phyloP scores from a whole-genome alignment of 2,888 invertebrate species.

The Trichogramma dendrolimi region DNA sequence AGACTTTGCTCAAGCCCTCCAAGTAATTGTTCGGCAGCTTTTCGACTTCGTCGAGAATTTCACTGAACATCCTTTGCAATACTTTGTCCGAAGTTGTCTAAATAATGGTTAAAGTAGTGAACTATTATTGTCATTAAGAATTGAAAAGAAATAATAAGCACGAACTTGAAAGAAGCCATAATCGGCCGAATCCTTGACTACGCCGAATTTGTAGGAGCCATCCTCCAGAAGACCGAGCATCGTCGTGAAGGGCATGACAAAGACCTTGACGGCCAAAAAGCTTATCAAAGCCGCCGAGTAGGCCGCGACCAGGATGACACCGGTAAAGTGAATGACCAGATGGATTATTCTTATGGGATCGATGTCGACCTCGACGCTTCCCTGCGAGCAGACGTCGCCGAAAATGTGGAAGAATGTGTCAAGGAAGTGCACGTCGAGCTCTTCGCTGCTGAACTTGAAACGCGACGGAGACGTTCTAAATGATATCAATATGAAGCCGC shows the following conservation, averaged over 20 bases:
- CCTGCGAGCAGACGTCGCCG: constrained; percentile 47
- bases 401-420: constrained; percentile 40
- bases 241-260: constrained; percentile 47
- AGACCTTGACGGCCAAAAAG: constrained; percentile 44
- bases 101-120: not conserved
- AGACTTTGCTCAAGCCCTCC: constrained; percentile 43
- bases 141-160: not conserved
- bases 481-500: constrained; percentile 35
- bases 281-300: constrained; percentile 49
- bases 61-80: constrained; percentile 38
- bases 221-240: constrained; percentile 47
- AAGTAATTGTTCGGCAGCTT: constrained; percentile 42
- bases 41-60: constrained; percentile 34
- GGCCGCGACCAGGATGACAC: constrained; percentile 45
- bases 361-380: constrained; percentile 37
- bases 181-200: constrained; percentile 44
- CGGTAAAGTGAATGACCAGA: constrained; percentile 43
- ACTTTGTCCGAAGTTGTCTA: constrained; percentile 43
- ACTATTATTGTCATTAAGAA: not conserved
- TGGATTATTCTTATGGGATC: constrained; percentile 45
- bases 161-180: constrained; percentile 44
- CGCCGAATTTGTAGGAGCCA: constrained; percentile 44
- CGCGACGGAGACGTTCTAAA: constrained; percentile 19
- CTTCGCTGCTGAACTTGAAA: not conserved
- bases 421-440: constrained; percentile 25